Conservation (phyloP, 2,888 invertebrate genomes). For the Athalia circularis region DNA sequence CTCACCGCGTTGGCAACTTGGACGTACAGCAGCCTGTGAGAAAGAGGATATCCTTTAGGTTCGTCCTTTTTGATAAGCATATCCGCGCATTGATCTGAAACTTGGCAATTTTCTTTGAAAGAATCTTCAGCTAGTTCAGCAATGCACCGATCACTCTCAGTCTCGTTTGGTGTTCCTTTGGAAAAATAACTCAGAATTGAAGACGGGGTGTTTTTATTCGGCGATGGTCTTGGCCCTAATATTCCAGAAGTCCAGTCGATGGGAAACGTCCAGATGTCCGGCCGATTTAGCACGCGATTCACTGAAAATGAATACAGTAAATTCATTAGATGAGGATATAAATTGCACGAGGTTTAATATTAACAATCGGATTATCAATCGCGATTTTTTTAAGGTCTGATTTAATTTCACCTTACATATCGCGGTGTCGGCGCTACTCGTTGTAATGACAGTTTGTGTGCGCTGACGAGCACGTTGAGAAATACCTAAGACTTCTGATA, state of each 20-base stretch:
- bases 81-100: conserved; percentile 57
- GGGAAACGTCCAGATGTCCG: conserved; percentile 60
- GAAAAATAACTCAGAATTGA: conserved; percentile 50
- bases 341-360: background rate
- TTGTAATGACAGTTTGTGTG: background rate
- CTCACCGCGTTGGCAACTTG: conserved; percentile 65
- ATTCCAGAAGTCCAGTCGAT: conserved; percentile 57
- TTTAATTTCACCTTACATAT: conserved; percentile 28
- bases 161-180: conserved; percentile 61
- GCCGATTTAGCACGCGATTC: conserved; percentile 53
- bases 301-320: conserved; percentile 43
- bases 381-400: background rate
- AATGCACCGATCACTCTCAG: conserved; percentile 63
- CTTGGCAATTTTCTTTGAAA: conserved; percentile 45
- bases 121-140: conserved; percentile 47
- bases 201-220: conserved; percentile 37
- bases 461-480: conserved; percentile 49
- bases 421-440: background rate
- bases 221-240: conserved; percentile 27
- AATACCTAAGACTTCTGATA: conserved; percentile 49
- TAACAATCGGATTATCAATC: background rate
- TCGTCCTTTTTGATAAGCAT: conserved; percentile 59
- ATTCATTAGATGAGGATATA: background rate
- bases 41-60: conserved; percentile 69
- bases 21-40: conserved; percentile 70